These are phyloP conservation scores for Trachops cirrhosus DNA, from an alignment of 2,797 vertebrate genomes.

Conservation along the genomic window DNA sequence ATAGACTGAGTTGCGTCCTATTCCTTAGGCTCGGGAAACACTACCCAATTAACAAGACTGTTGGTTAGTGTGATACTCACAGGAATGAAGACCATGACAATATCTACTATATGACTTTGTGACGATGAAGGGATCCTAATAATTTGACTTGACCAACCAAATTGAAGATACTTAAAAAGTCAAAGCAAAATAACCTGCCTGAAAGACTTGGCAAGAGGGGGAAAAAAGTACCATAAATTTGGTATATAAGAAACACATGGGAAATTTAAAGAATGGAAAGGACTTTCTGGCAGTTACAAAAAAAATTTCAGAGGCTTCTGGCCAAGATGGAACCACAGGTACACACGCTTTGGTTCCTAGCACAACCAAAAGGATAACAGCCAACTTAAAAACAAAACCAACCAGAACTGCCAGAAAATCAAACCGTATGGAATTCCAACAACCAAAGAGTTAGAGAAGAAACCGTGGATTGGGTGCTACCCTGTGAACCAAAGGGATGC, in stretches of 20 bases:
- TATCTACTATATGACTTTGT: background rate
- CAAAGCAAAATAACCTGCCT: conserved; percentile 21
- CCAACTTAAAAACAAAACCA: too few relatives aligned
- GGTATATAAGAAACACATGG: background rate
- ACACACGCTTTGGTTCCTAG: too few relatives aligned
- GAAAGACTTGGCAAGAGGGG: background rate
- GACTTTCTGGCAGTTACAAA: background rate
- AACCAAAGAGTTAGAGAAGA: too few relatives aligned
- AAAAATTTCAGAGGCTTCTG: background rate
- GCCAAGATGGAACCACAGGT: too few relatives aligned
- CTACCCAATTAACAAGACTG: background rate
- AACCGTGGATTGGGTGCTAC: too few relatives aligned
- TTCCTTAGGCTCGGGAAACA: background rate
- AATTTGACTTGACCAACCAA: background rate
- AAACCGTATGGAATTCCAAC: too few relatives aligned
- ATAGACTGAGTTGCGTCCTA: background rate
- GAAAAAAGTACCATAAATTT: background rate
- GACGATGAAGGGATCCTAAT: background rate
- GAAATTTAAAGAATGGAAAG: background rate
- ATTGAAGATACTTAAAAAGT: background rate
- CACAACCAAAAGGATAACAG: too few relatives aligned
- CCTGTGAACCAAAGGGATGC: too few relatives aligned
- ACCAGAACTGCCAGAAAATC: too few relatives aligned
- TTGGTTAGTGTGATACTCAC: background rate
- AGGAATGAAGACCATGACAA: background rate